A percentile compares a stretch with the other conserved stretches of the same genome.
These are phyloP conservation scores for Drosophila sulfurigaster DNA, from an alignment of 1,140 invertebrate genomes.

Conservation along the genomic window DNA sequence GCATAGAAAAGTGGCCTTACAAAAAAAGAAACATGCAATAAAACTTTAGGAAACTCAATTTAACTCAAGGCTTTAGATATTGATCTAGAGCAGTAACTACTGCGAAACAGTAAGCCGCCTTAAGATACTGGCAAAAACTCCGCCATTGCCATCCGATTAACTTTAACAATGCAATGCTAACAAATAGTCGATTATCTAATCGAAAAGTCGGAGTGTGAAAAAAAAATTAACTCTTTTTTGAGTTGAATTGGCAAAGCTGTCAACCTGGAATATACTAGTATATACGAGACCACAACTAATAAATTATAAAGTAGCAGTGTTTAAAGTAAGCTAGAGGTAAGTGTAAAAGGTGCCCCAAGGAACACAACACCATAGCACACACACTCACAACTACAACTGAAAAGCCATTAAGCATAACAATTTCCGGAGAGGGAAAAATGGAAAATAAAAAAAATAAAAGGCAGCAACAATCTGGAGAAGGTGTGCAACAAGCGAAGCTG, in stretches of 20 bases:
- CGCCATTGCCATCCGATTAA: conserved; percentile 10
- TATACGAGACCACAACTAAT: conserved; percentile 32
- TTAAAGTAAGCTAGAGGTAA: conserved; percentile 29
- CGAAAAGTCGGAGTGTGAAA: conserved; percentile 13
- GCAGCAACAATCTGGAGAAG: conserved; percentile 36
- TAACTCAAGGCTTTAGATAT: conserved; percentile 56
- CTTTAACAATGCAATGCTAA: not conserved
- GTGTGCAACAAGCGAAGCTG: conserved; percentile 64
- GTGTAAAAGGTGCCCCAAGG: conserved; percentile 15
- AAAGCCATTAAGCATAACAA: conserved; percentile 72
- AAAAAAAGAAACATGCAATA: conserved; percentile 41
- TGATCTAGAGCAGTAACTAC: conserved; percentile 46
- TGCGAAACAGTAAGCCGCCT: conserved; percentile 32
- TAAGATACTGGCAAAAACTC: conserved; percentile 31
- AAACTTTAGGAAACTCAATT: conserved; percentile 59
- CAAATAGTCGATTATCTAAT: conserved; percentile 19
- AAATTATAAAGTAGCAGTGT: conserved; percentile 53
- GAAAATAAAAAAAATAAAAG: conserved; percentile 37
- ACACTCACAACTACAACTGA: conserved; percentile 33
- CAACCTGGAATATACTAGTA: conserved; percentile 20
- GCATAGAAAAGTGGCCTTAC: conserved; percentile 7
- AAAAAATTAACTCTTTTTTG: conserved; percentile 26
- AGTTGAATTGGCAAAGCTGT: conserved; percentile 34
- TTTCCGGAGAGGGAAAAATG: conserved; percentile 59
- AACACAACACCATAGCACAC: not conserved